Evolutionary conservation across 2,888 invertebrate species (phyloP).

Genomic region (Laothoe populi): DNA sequence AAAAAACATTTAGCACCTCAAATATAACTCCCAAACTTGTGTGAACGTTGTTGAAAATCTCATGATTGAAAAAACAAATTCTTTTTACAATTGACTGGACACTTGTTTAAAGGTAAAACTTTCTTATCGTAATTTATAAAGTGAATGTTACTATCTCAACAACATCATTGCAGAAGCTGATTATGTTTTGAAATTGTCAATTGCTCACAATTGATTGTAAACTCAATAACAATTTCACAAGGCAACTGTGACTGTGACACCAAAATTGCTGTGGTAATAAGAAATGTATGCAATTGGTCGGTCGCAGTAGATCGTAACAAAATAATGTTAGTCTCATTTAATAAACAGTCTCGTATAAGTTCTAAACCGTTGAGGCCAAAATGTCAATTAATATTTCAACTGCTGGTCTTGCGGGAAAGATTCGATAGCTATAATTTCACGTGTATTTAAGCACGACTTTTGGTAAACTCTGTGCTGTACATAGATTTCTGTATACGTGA

Average conservation of each 20-base stretch:
- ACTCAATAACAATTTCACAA: not conserved
- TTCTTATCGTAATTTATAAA: not conserved
- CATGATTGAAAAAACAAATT: not conserved
- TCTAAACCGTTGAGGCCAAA: not conserved
- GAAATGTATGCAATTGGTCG: not conserved
- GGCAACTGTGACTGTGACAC: not conserved
- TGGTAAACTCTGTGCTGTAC: too few relatives aligned
- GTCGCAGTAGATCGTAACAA: constrained; percentile 2
- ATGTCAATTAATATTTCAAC: constrained; percentile 20
- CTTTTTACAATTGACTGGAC: not conserved
- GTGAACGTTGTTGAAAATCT: too few relatives aligned
- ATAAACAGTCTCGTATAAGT: not conserved
- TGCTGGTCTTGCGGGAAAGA: not conserved
- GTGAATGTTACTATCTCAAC: not conserved
- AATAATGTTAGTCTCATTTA: not conserved
- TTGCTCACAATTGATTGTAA: not conserved
- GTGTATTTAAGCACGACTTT: too few relatives aligned
- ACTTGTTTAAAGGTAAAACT: not conserved
- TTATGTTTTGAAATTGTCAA: constrained; percentile 11
- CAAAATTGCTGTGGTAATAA: not conserved
- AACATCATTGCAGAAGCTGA: not conserved
- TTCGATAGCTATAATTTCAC: not conserved
- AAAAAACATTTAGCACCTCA: too few relatives aligned
- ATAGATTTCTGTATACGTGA: too few relatives aligned
- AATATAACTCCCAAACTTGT: too few relatives aligned